These are phyloP conservation scores for Todus mexicanus DNA, from an alignment of 2,797 vertebrate genomes.

Conservation along the genomic window DNA sequence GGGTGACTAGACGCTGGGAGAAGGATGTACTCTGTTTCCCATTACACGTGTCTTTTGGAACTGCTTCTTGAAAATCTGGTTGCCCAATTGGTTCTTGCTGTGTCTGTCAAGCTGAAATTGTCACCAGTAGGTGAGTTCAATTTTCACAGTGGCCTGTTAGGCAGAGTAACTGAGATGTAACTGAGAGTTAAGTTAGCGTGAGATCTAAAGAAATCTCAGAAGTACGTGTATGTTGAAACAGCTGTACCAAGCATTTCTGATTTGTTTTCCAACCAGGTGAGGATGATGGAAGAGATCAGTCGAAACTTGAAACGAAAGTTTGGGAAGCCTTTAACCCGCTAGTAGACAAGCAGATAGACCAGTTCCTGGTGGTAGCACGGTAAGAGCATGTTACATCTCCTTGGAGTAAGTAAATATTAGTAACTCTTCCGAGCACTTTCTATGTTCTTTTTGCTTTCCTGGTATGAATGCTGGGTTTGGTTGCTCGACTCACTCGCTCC, in stretches of 20 bases:
- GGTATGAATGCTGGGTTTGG: neutral
- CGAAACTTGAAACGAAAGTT: slow-evolving; percentile 92
- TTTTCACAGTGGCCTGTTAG: neutral
- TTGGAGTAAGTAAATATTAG: neutral
- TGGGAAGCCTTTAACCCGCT: slow-evolving; percentile 92
- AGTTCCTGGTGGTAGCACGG: slow-evolving; percentile 97
- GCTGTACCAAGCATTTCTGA: neutral
- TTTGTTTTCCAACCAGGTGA: slow-evolving; percentile 75
- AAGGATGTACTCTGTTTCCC: neutral
- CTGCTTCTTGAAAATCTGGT: neutral
- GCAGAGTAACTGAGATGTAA: neutral
- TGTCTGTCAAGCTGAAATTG: neutral
- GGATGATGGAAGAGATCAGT: slow-evolving; percentile 89
- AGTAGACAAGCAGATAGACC: slow-evolving; percentile 96
- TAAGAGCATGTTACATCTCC: slow-evolving; percentile 69
- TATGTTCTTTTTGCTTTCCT: neutral
- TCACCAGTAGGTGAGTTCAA: neutral
- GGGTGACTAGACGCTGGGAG: neutral
- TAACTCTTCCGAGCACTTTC: neutral
- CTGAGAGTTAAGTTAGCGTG: neutral
- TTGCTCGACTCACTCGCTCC: neutral
- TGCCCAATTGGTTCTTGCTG: neutral
- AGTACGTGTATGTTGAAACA: neutral
- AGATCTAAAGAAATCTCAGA: neutral
- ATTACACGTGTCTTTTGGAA: neutral